Percentiles rank a stretch among this genome's conserved stretches.
Evolutionary conservation across 2,113 vertebrate genomes (phyloP).

Genomic region (Phodopus roborovskii): DNA sequence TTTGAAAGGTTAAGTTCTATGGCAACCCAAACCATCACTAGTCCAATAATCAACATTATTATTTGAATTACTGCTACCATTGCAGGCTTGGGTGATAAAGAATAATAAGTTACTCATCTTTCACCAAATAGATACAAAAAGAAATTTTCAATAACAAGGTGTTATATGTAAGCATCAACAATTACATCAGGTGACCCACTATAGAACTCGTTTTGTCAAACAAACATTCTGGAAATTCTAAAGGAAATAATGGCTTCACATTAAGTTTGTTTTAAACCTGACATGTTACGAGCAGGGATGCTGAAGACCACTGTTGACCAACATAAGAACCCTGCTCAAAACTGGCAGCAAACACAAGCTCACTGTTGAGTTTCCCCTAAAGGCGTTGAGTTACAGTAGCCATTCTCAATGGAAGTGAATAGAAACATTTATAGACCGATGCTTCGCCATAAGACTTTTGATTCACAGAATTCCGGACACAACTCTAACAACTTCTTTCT

Average conservation of each 20-base stretch:
- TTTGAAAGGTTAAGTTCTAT: conserved; percentile 19
- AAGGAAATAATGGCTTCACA: not conserved
- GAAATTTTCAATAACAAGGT: not conserved
- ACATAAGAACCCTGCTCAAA: conserved; percentile 13
- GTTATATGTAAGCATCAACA: not conserved
- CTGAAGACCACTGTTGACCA: not conserved
- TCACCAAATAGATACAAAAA: not conserved
- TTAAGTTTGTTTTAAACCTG: conserved; percentile 22
- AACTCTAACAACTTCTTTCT: not conserved
- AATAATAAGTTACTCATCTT: not conserved
- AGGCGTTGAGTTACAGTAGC: not conserved
- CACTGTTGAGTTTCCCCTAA: not conserved
- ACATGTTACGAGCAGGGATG: not conserved
- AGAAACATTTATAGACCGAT: not conserved
- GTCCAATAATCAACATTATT: not conserved
- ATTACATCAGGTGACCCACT: not conserved
- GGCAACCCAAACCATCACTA: not conserved
- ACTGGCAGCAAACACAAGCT: not conserved
- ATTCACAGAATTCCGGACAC: not conserved
- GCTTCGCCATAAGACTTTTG: not conserved
- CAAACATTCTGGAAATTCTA: conserved; percentile 48
- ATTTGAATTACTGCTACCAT: not conserved
- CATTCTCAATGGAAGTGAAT: not conserved
- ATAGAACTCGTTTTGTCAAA: not conserved
- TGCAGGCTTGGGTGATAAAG: not conserved